Evolutionary conservation across 2,797 vertebrate genomes (phyloP), one percentile per base, ranked within the genome.

Genomic region (Chaenodraco wilsoni): DNA sequence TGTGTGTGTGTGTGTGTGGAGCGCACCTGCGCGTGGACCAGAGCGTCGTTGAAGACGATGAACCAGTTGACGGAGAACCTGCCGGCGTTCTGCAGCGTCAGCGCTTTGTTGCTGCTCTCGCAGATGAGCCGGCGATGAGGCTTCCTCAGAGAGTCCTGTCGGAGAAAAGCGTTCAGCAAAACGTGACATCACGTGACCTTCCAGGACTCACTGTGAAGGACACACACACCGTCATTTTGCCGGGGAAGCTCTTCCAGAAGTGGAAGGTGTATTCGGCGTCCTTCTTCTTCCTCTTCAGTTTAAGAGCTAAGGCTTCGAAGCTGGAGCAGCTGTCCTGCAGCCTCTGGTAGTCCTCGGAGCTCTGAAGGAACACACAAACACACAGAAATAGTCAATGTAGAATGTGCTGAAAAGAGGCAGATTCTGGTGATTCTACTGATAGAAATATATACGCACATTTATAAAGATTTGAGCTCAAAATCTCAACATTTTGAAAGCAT

Each of bases 201-300:
- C 15, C 2, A 48, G 31, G 51, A 5, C n/a, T 0, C 3, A 9
- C 46, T 16, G 6, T 11, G 19, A 27, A 46, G 41, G 7, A 33
- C 16, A 15, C 3, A 27, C 17, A 43, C 27, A 21, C 98, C 76
- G 97, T 99, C 98, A 99, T 99, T 88, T 99, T 99, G 13, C 98
- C 98, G 3, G 98, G 98, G 86, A 99, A 99, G 64, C 94, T 98
- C 93, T 96, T 99, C 98, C 98, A 99, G 92, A 99, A 99, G 74
- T 96, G 94, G 46, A 95, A 93, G 0, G 98, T 99, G 85, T 95
- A 97, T 27, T 99, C 97, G 0, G 96, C 96, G 68, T 98, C 97
- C 82, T 97, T 99, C 69, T 92, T 95, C 84, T 94, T 97, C 72
- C 95, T 95, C 92, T 95, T 95, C 37, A 99, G 94, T 84, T 96